A percentile compares a stretch with the other conserved stretches of the same genome.
phyloP scores from a whole-genome alignment of 2,888 invertebrate genomes.

The Muschampia plurimacula region DNA sequence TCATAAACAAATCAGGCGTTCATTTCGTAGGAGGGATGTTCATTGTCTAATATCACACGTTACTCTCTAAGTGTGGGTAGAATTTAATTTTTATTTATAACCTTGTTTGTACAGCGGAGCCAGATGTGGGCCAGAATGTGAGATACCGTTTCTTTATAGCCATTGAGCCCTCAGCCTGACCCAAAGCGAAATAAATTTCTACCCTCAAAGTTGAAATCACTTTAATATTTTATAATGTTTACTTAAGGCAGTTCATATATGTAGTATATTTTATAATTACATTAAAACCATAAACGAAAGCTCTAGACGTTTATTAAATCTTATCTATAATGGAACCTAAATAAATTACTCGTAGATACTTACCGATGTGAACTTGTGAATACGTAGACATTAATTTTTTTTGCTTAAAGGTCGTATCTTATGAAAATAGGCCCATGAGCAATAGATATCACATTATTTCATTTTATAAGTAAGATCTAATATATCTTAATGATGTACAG shows the following conservation, averaged over 20 bases:
- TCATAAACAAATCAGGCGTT: slow-evolving; percentile 9
- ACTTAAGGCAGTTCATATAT: slow-evolving; percentile 25
- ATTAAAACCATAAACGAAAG: slow-evolving; percentile 29
- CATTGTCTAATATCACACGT: slow-evolving; percentile 72
- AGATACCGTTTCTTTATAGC: slow-evolving; percentile 6
- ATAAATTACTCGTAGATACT: background rate
- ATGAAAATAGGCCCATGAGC: slow-evolving; percentile 1
- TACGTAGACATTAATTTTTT: background rate
- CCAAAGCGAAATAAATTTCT: slow-evolving; percentile 32
- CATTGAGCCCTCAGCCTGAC: background rate
- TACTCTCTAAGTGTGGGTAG: slow-evolving; percentile 54
- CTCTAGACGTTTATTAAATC: slow-evolving; percentile 15
- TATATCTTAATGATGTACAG: background rate
- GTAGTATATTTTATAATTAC: slow-evolving; percentile 6
- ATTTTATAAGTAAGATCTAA: background rate
- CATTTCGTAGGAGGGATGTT: slow-evolving; percentile 53
- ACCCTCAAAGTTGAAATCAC: slow-evolving; percentile 40
- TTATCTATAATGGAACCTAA: slow-evolving; percentile 4
- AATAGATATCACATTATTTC: background rate
- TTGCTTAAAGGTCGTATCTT: background rate
- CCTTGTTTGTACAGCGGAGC: slow-evolving; percentile 31
- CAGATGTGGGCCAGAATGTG: slow-evolving; percentile 22
- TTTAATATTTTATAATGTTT: slow-evolving; percentile 14
- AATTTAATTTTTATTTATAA: slow-evolving; percentile 42
- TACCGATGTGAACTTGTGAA: background rate